Evolutionary conservation across 2,797 vertebrate species (phyloP), one percentile per base, ranked within the genome.

Genomic region (Pangasius larnaudii): DNA sequence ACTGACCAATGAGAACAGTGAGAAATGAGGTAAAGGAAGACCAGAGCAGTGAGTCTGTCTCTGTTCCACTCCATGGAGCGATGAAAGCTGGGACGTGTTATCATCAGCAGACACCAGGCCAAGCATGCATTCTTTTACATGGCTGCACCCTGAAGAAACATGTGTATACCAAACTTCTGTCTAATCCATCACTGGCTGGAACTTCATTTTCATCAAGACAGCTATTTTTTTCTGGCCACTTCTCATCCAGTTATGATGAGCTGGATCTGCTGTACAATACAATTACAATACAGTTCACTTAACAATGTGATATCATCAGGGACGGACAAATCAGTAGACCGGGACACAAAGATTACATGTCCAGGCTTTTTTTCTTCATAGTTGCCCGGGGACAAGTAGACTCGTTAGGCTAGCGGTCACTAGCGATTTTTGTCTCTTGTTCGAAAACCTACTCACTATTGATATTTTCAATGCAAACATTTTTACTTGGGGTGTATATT

Each of bases 81-180:
- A 27, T 58, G 79, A 63, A 61, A 82, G 61, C 27, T 53, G 42
- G 82, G 61, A 53, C 1, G 11, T 56, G 49, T 71, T 71, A 71
- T 56, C 65, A 24, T 65, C 82, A 69, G 65, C 82, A 69, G 18
- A 85, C 65, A 71, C 30, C 65, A 36, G 49, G 81, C 42, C 42
- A 49, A 49, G 61, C 59, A 49, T 67, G 51, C 83, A 39, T 71
- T 69, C 65, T 71, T 85, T 71, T 30, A 71, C 65, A 53, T 36
- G 30, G 49, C 30, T 56, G 79, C 56, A 36, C 30, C 78, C 30
- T 80, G 46, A 51, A 67, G 63, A 33, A 84, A 67, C 61, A 30
- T 33, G 83, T 85, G 83, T 71, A 42, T 10, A 13, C 42, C 63
- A 53, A 53, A 13, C n/a, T 51, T 36, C 33, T 67, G 30, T 51